phyloP scores from a whole-genome alignment of 1,140 invertebrate species.

The Neoseiulus cucumeris region DNA sequence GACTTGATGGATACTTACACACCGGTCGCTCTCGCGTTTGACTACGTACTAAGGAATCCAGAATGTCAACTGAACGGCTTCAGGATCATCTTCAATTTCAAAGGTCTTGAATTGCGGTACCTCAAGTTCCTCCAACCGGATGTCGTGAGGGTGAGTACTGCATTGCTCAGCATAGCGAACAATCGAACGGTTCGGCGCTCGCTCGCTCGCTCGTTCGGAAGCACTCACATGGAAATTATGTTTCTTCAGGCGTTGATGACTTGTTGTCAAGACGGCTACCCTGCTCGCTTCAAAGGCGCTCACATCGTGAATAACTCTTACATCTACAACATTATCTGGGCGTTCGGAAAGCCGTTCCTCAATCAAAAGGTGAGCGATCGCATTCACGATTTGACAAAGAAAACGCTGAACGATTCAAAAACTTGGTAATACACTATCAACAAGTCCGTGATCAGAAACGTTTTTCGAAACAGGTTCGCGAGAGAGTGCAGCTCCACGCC shows the following conservation, averaged over 20 bases:
- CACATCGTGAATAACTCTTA: slow-evolving; percentile 58
- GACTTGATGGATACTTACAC: neutral
- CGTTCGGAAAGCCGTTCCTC: slow-evolving; percentile 55
- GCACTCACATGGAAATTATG: too few relatives aligned
- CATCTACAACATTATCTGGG: slow-evolving; percentile 50
- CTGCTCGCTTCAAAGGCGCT: slow-evolving; percentile 42
- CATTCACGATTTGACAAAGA: too few relatives aligned
- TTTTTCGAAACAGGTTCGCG: neutral
- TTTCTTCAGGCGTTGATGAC: neutral
- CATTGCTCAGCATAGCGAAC: too few relatives aligned
- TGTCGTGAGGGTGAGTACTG: neutral
- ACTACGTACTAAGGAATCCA: neutral
- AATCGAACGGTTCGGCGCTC: too few relatives aligned
- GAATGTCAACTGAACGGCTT: slow-evolving; percentile 6
- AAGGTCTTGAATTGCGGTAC: neutral
- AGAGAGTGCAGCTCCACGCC: neutral
- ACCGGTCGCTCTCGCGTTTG: neutral
- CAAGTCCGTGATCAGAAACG: too few relatives aligned
- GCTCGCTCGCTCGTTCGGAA: too few relatives aligned
- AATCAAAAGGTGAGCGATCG: slow-evolving; percentile 24
- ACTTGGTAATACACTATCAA: too few relatives aligned
- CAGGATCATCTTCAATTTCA: neutral
- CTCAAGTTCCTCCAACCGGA: slow-evolving; percentile 2
- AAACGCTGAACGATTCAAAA: too few relatives aligned
- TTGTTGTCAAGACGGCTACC: slow-evolving; percentile 40